Percentiles rank a stretch among this genome's conserved stretches.
These are phyloP conservation scores for Brachionus paranguensis DNA, from an alignment of 1,140 invertebrate genomes.

Conservation along the genomic window DNA sequence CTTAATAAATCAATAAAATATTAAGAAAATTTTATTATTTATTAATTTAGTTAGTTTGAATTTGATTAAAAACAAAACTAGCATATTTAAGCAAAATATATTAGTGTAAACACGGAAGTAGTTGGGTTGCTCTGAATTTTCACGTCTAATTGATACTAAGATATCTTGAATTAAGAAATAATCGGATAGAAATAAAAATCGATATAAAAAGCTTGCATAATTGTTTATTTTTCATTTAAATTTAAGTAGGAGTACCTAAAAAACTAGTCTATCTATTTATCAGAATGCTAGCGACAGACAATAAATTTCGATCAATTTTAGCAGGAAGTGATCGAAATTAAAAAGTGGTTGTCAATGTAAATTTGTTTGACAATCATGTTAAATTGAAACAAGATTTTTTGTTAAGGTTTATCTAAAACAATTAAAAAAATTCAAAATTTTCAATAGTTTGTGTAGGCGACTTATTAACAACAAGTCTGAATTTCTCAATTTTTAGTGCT, in stretches of 20 bases:
- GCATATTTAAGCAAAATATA: not conserved
- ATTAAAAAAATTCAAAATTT: not conserved
- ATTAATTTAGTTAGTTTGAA: not conserved
- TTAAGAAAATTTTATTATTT: not conserved
- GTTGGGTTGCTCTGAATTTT: not conserved
- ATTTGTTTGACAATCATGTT: not conserved
- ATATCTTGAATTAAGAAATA: not conserved
- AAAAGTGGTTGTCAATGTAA: not conserved
- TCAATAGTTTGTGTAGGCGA: not conserved
- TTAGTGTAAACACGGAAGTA: not conserved
- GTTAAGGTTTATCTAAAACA: not conserved
- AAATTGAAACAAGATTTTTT: not conserved
- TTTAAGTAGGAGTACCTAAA: not conserved
- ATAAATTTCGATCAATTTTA: not conserved
- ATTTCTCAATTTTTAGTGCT: not conserved
- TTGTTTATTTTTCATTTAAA: not conserved
- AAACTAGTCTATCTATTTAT: not conserved
- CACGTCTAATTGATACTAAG: not conserved
- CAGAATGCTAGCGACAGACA: not conserved
- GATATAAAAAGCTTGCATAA: not conserved
- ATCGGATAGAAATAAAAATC: not conserved
- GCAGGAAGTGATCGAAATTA: not conserved
- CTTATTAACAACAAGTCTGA: not conserved
- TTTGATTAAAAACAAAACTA: not conserved
- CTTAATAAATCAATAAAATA: not conserved